phyloP scores from a whole-genome alignment of 53 echinoderm and acorn worm species.

The Echinarachnius parma region DNA sequence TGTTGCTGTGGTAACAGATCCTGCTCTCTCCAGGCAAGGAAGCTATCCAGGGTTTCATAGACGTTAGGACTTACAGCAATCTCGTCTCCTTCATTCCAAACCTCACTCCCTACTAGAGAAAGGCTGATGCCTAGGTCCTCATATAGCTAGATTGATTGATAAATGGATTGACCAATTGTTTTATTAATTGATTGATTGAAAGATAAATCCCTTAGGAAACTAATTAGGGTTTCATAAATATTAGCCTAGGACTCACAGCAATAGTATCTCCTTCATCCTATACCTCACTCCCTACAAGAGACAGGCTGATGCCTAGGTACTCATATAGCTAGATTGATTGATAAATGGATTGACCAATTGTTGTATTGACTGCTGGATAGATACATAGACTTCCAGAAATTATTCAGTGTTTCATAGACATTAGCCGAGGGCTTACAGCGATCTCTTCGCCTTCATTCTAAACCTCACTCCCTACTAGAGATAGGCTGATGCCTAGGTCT shows the following conservation, averaged over 20 bases:
- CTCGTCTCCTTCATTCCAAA: conserved; percentile 56
- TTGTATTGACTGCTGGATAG: too few relatives aligned
- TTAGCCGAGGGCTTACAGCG: conserved; percentile 26
- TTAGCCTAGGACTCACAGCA: conserved; percentile 8
- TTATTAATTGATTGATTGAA: too few relatives aligned
- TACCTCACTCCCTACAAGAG: conserved; percentile 32
- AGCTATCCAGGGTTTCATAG: conserved; percentile 41
- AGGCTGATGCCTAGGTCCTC: too few relatives aligned
- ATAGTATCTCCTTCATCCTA: conserved; percentile 37
- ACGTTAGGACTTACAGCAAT: conserved; percentile 39
- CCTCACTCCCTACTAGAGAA: conserved; percentile 51
- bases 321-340: conserved; percentile 11
- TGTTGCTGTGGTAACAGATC: conserved; percentile 32
- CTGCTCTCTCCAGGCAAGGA: conserved; percentile 36
- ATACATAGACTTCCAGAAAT: too few relatives aligned
- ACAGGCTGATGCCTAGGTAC: conserved; percentile 16
- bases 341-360: too few relatives aligned
- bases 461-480: conserved; percentile 44
- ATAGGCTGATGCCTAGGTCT: conserved; percentile 17
- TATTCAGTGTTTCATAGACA: conserved; percentile 37
- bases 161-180: too few relatives aligned
- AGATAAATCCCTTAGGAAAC: too few relatives aligned
- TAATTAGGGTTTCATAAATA: too few relatives aligned
- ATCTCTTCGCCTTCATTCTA: conserved; percentile 57
- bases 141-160: too few relatives aligned